Conservation (phyloP, 2,113 vertebrate species). For the Ciconia boyciana region DNA sequence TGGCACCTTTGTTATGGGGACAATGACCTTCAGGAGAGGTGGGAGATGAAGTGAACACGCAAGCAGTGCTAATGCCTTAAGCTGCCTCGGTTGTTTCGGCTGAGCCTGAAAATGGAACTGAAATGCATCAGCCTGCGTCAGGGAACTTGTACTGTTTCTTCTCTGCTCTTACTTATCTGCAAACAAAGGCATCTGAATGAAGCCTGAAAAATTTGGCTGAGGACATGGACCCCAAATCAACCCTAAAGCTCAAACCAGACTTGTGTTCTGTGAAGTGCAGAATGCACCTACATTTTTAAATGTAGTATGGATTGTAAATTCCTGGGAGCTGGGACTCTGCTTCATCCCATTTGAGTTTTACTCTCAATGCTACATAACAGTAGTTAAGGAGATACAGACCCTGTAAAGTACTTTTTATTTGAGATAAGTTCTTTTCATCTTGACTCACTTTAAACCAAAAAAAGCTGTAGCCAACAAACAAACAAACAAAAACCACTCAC, state of each 20-base stretch:
- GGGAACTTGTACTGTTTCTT: background rate
- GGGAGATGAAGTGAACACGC: background rate
- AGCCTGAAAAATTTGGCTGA: background rate
- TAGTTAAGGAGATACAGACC: background rate
- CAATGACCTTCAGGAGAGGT: background rate
- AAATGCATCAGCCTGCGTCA: background rate
- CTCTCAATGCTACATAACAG: background rate
- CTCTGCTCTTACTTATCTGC: accelerated
- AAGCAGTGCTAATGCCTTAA: background rate
- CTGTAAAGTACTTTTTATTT: background rate
- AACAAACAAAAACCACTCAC: background rate
- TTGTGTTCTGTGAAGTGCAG: background rate
- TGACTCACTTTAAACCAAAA: background rate
- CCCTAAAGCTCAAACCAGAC: background rate
- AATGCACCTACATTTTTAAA: background rate
- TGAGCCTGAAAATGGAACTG: background rate
- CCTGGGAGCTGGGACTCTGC: background rate
- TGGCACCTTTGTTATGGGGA: background rate
- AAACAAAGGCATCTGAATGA: background rate
- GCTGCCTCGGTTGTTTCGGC: background rate
- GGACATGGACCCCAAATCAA: background rate
- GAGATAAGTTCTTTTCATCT: background rate
- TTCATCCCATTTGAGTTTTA: background rate
- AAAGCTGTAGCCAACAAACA: background rate
- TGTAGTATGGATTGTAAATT: background rate